These are phyloP conservation scores for Mus minutoides DNA, from an alignment of 2,797 vertebrate species.

Conservation along the genomic window DNA sequence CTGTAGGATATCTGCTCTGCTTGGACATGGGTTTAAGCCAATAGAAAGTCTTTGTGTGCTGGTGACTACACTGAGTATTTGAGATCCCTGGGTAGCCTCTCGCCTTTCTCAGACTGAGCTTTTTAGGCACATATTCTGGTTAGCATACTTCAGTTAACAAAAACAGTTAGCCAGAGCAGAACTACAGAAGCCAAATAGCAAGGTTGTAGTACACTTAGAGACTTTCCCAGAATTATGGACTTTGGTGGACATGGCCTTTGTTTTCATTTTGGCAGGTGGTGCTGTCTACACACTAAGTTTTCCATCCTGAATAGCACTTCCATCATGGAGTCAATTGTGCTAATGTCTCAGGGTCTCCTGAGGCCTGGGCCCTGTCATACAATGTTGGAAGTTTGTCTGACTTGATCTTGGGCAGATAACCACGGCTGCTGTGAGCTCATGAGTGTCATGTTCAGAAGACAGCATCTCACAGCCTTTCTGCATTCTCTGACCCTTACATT, in stretches of 20 bases:
- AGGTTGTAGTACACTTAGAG: not conserved
- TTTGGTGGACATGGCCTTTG: not conserved
- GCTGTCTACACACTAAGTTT: not conserved
- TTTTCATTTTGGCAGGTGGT: not conserved
- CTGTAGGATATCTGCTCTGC: not conserved
- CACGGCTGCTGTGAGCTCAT: too few relatives aligned
- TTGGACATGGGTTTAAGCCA: not conserved
- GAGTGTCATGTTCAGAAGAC: not conserved
- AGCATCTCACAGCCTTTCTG: not conserved
- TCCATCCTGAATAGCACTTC: not conserved
- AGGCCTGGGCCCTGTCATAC: not conserved
- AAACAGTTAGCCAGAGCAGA: not conserved
- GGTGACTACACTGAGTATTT: not conserved
- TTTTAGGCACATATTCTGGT: not conserved
- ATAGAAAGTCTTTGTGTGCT: not conserved
- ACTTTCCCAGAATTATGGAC: not conserved
- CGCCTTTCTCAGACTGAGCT: not conserved
- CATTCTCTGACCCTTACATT: not conserved
- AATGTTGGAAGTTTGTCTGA: not conserved
- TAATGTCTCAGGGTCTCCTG: not conserved
- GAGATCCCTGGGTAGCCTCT: not conserved
- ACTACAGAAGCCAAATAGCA: not conserved
- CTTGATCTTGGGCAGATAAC: not conserved
- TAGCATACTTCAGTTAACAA: not conserved
- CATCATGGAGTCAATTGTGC: not conserved